Evolutionary conservation across 2,113 vertebrate species (phyloP).

Genomic region (Melospiza melodia): DNA sequence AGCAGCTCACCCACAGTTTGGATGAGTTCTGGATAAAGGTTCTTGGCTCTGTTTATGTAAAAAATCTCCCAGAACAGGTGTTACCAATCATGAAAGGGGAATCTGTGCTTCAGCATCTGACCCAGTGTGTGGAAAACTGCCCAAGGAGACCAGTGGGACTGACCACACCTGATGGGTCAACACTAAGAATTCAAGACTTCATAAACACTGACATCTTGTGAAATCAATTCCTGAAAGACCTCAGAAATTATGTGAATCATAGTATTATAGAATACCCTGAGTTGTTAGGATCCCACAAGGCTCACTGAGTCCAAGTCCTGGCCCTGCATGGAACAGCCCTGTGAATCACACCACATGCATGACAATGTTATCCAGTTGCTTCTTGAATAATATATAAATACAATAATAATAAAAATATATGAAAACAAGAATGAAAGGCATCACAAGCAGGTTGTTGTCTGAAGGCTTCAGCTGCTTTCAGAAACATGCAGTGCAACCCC

Average conservation of each 20-base stretch:
- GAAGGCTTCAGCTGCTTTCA: background rate
- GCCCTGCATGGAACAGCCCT: background rate
- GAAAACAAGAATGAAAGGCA: background rate
- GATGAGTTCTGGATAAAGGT: background rate
- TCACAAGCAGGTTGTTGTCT: background rate
- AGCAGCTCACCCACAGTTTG: background rate
- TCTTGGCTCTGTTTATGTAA: background rate
- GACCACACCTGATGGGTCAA: background rate
- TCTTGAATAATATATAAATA: background rate
- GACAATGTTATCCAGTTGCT: fast-evolving
- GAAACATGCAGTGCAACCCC: background rate
- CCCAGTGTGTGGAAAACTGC: background rate
- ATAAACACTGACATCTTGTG: background rate
- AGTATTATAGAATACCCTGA: background rate
- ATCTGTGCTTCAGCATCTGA: background rate
- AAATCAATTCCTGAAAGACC: background rate
- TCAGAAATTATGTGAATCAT: background rate
- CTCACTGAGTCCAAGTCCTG: background rate
- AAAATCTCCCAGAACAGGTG: background rate
- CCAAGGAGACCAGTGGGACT: background rate
- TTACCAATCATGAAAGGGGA: background rate
- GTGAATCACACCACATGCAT: background rate
- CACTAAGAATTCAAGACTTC: background rate
- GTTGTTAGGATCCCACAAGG: background rate
- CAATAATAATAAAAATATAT: background rate